Evolutionary conservation across 2,113 vertebrate species (phyloP), one percentile per base, ranked within the genome.

Genomic region (Saccopteryx bilineata): DNA sequence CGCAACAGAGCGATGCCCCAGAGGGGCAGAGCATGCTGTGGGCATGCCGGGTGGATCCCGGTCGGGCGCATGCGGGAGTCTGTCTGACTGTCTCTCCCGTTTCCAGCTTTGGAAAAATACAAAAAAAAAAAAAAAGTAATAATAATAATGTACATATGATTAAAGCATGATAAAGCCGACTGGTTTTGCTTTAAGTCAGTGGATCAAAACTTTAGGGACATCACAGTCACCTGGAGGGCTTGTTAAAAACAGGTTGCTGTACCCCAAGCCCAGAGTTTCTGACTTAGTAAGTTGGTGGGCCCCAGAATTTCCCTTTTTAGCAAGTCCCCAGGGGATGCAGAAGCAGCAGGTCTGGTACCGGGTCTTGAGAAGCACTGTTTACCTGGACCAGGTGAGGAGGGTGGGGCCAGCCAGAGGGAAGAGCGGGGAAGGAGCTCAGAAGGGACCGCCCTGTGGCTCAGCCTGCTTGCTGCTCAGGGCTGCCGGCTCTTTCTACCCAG

Each of bases 281-380:
- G 5, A 31, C 24, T 81, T 23, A 24, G 31, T 19, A 48, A 66
- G 8, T 82, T 18, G 71, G 23, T 31, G 14, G 8, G 13, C 58
- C 18, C 39, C n/a, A 52, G 72, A 96, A 78, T 87, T 58, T 91
- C 54, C 31, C 81, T 87, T 68, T 88, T n/a, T 83, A 31, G 12
- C 72, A 87, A 75, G 48, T 90, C 87, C 66, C 39, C 65, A 56
- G 50, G 6, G 60, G 31, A 63, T 91, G 28, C 68, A 24, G 9
- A 68, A 94, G 21, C 72, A 33, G 39, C 23, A 21, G 84, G 61
- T 66, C 72, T 28, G 68, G 80, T 28, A 81, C 15, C 63, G 66
- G n/a, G 63, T 78, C 84, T 84, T 76, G 72, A 93, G 96, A 96
- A 61, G 19, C 9, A 75, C 52, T 89, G 46, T 87, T 87, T 68